Conservation (phyloP, 2,113 vertebrate species). For the Cyphomyrus discorhynchus region DNA sequence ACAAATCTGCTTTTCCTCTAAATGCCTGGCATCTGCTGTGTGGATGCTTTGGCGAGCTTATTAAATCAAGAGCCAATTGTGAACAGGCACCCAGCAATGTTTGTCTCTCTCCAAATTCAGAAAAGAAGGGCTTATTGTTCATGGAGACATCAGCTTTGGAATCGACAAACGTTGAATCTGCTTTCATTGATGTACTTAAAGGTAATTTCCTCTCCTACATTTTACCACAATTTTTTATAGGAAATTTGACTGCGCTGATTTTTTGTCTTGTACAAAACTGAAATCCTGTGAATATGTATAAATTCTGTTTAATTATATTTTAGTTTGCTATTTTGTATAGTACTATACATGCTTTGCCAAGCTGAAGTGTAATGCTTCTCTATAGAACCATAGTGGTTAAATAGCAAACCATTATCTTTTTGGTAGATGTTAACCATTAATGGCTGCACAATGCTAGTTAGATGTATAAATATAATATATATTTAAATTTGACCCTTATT, state of each 20-base stretch:
- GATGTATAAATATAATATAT: not conserved
- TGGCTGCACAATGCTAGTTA: not conserved
- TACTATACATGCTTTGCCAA: not conserved
- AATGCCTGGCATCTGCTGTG: not conserved
- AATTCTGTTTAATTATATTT: not conserved
- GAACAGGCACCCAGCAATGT: not conserved
- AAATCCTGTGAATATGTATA: not conserved
- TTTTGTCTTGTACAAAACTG: not conserved
- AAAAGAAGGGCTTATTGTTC: slow-evolving; percentile 83
- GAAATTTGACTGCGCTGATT: not conserved
- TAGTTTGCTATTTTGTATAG: not conserved
- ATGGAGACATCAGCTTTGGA: slow-evolving; percentile 94
- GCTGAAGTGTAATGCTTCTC: not conserved
- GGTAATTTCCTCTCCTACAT: slow-evolving; percentile 55
- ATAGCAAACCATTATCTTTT: not conserved
- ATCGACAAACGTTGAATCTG: slow-evolving; percentile 88
- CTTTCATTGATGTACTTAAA: slow-evolving; percentile 88
- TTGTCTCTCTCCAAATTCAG: slow-evolving; percentile 56
- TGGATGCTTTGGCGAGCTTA: not conserved
- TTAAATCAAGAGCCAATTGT: not conserved
- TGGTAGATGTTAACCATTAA: not conserved
- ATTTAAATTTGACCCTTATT: not conserved
- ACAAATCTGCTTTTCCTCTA: not conserved
- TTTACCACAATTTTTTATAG: not conserved
- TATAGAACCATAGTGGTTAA: not conserved